A percentile compares a stretch with the other conserved stretches of the same genome.
phyloP scores from a whole-genome alignment of 2,113 vertebrate genomes.

The Cyprinus carpio region DNA sequence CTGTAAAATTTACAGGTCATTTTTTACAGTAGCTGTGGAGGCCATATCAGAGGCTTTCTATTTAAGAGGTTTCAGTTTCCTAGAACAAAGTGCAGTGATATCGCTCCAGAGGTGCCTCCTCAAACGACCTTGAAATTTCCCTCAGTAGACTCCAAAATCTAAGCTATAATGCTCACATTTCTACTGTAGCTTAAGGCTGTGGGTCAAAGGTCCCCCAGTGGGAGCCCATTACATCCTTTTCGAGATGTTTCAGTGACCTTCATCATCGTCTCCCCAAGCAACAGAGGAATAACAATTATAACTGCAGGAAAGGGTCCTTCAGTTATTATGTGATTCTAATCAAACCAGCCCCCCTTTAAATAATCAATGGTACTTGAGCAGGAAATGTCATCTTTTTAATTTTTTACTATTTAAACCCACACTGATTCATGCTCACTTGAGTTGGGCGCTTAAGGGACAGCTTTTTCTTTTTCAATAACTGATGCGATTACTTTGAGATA shows the following conservation, averaged over 20 bases:
- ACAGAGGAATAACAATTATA: slow-evolving; percentile 55
- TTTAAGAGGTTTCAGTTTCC: background rate
- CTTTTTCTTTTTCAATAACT: background rate
- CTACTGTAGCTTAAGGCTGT: slow-evolving; percentile 56
- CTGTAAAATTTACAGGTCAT: no score
- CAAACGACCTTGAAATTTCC: slow-evolving; percentile 58
- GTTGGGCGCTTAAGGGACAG: background rate
- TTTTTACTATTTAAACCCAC: background rate
- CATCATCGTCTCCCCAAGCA: slow-evolving; percentile 54
- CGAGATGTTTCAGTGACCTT: slow-evolving; percentile 57
- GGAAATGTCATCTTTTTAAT: background rate
- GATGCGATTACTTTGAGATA: background rate
- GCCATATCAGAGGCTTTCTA: background rate
- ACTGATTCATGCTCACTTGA: background rate
- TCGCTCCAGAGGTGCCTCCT: slow-evolving; percentile 27
- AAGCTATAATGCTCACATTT: slow-evolving; percentile 39
- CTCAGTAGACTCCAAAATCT: slow-evolving; percentile 51
- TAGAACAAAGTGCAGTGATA: background rate
- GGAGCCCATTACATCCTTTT: slow-evolving; percentile 46
- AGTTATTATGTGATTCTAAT: slow-evolving; percentile 42
- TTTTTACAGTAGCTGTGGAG: background rate
- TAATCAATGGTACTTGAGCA: slow-evolving; percentile 39
- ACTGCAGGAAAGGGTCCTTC: slow-evolving; percentile 22
- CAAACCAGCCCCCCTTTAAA: slow-evolving; percentile 16
- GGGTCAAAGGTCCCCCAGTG: slow-evolving; percentile 55